phyloP scores from a whole-genome alignment of 1,140 invertebrate genomes.

The Lamellibrachia luymesi region DNA sequence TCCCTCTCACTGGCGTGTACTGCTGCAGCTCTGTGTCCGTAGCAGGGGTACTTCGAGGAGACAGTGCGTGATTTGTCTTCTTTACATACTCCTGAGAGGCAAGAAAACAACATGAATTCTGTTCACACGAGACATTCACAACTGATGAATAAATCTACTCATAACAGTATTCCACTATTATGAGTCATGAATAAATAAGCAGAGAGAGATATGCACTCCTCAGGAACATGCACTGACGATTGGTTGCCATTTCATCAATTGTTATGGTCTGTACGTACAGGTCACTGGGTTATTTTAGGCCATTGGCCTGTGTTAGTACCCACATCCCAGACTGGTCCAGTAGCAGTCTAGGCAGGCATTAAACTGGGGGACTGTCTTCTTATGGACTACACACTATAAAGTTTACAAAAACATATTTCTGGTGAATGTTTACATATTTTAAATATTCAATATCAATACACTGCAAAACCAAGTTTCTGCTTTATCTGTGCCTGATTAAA shows the following conservation, averaged over 20 bases:
- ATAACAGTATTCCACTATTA: not conserved
- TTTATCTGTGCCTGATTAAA: not conserved
- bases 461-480: not conserved
- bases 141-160: not conserved
- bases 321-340: too few species aligned
- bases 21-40: not conserved
- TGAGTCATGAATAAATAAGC: not conserved
- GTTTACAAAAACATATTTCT: not conserved
- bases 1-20: not conserved
- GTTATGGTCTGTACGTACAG: not conserved
- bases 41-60: not conserved
- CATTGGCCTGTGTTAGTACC: too few species aligned
- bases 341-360: too few species aligned
- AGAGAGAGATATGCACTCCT: not conserved
- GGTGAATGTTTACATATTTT: not conserved
- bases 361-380: too few species aligned
- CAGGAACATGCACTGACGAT: not conserved
- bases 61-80: not conserved
- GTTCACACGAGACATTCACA: not conserved
- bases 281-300: too few species aligned
- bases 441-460: not conserved
- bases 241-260: not conserved
- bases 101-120: not conserved
- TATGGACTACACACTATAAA: not conserved
- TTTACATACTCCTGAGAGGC: not conserved